phyloP scores from a whole-genome alignment of 2,113 vertebrate species.

The Conger conger region DNA sequence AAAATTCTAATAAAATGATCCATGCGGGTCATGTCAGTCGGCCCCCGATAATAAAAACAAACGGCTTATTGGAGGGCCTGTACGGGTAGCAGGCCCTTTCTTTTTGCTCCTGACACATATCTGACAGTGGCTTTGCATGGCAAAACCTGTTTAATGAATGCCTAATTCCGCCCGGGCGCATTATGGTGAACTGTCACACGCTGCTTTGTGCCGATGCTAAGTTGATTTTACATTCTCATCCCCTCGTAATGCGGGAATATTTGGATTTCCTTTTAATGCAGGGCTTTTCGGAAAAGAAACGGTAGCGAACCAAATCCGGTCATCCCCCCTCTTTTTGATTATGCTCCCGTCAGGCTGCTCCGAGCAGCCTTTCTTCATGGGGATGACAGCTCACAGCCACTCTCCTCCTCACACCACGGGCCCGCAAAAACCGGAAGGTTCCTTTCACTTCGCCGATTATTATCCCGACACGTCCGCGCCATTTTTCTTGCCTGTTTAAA shows the following conservation, averaged over 20 bases:
- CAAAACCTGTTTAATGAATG: slow-evolving; percentile 78
- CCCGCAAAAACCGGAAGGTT: slow-evolving; percentile 60
- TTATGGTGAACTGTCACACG: slow-evolving; percentile 76
- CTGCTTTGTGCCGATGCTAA: slow-evolving; percentile 75
- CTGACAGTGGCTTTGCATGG: slow-evolving; percentile 79
- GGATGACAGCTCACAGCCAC: slow-evolving; percentile 65
- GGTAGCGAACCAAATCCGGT: slow-evolving; percentile 68
- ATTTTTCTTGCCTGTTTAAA: background rate
- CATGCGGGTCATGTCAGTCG: slow-evolving; percentile 57
- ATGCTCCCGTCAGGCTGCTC: slow-evolving; percentile 55
- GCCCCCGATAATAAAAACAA: slow-evolving; percentile 62
- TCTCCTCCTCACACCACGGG: slow-evolving; percentile 60
- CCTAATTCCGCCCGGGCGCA: slow-evolving; percentile 71
- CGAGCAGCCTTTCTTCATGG: slow-evolving; percentile 62
- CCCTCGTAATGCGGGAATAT: slow-evolving; percentile 75
- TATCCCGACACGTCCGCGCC: slow-evolving; percentile 31
- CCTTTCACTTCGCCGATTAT: slow-evolving; percentile 59
- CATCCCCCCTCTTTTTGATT: slow-evolving; percentile 53
- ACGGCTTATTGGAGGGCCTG: slow-evolving; percentile 65
- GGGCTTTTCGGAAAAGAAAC: slow-evolving; percentile 62
- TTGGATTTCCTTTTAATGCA: slow-evolving; percentile 73
- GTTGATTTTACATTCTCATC: slow-evolving; percentile 81
- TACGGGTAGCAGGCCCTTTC: slow-evolving; percentile 33
- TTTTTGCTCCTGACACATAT: slow-evolving; percentile 69
- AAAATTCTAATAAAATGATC: slow-evolving; percentile 37